These are phyloP conservation scores for Himantopus leucocephalus DNA, from an alignment of 2,113 vertebrate species.

Conservation along the genomic window DNA sequence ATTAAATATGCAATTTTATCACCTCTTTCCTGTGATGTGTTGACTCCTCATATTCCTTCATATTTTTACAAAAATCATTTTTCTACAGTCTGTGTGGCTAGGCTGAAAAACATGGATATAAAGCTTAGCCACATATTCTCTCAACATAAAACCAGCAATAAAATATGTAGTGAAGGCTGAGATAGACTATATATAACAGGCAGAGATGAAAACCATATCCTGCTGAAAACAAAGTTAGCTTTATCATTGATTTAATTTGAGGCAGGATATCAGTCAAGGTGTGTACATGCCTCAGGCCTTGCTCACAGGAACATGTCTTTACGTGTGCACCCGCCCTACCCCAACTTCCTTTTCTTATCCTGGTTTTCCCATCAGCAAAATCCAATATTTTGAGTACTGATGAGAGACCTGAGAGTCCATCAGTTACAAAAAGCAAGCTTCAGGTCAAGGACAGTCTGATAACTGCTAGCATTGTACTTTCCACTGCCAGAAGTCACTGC, in stretches of 20 bases:
- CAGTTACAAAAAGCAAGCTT: neutral
- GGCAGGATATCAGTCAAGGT: neutral
- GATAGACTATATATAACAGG: neutral
- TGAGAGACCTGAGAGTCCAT: neutral
- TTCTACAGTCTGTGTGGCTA: neutral
- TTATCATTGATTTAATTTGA: neutral
- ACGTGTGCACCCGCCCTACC: accelerated
- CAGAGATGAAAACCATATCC: neutral
- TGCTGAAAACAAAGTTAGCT: neutral
- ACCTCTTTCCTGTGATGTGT: neutral
- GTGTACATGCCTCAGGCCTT: neutral
- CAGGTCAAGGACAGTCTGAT: neutral
- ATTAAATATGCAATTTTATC: neutral
- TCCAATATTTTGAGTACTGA: neutral
- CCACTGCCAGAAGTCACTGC: neutral
- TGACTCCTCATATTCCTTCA: neutral
- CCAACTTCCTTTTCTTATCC: neutral
- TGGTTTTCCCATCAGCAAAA: neutral
- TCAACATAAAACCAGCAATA: neutral
- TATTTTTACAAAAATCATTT: neutral
- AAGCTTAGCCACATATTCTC: neutral
- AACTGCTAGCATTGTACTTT: neutral
- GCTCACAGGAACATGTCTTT: neutral
- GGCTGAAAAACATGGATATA: neutral
- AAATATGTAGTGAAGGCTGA: neutral